These are phyloP conservation scores for Papilio xuthus DNA, from an alignment of 1,140 invertebrate genomes.

Conservation along the genomic window DNA sequence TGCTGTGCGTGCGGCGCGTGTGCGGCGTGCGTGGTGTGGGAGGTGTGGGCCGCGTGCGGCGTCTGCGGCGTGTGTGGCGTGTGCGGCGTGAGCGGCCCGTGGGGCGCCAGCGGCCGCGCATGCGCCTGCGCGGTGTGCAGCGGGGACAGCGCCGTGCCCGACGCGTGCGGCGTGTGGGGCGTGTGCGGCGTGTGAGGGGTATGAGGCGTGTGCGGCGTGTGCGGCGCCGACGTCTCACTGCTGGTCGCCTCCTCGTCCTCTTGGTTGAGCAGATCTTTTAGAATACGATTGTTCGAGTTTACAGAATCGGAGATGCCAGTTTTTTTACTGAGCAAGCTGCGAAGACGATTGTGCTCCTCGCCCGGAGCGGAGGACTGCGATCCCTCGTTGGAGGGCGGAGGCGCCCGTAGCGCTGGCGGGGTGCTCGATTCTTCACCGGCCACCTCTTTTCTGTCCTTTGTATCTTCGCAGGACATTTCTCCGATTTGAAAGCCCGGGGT, in stretches of 20 bases:
- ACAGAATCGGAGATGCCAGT: conserved; percentile 60
- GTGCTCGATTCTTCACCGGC: conserved; percentile 68
- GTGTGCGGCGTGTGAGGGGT: conserved; percentile 77
- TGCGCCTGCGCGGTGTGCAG: conserved; percentile 64
- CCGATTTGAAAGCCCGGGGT: conserved; percentile 58
- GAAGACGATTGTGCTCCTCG: conserved; percentile 85
- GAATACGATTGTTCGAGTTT: conserved; percentile 82
- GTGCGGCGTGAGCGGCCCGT: conserved; percentile 82
- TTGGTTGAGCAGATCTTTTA: conserved; percentile 90
- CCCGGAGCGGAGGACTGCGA: conserved; percentile 57
- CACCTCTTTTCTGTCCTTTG: conserved; percentile 67
- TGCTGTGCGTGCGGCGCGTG: conserved; percentile 51
- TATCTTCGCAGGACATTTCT: conserved; percentile 63
- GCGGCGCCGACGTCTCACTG: conserved; percentile 71
- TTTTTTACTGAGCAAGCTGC: conserved; percentile 85
- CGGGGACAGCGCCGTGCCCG: conserved; percentile 80
- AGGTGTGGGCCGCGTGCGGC: conserved; percentile 43
- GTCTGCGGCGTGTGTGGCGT: conserved; percentile 53
- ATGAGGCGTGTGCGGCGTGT: conserved; percentile 70
- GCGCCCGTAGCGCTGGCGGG: conserved; percentile 78
- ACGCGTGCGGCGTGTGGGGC: conserved; percentile 80
- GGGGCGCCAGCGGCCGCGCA: conserved; percentile 58
- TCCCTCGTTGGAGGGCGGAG: conserved; percentile 62
- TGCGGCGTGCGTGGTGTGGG: conserved; percentile 46
- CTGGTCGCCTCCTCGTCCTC: conserved; percentile 89